Conservation (phyloP, 2,113 vertebrate species). For the Campylomormyrus tamandua region DNA sequence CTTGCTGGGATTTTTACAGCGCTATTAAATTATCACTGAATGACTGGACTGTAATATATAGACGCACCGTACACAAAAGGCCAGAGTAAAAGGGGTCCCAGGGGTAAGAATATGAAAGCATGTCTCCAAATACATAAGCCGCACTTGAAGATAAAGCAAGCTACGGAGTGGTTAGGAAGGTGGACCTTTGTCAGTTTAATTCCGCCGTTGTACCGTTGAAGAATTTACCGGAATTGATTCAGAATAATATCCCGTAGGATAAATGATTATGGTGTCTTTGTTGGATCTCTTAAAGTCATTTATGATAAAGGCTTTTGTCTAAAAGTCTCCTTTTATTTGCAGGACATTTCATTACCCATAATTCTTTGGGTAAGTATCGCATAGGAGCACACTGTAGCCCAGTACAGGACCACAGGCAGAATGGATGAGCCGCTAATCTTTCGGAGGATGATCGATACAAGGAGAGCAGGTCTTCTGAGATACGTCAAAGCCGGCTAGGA, state of each 20-base stretch:
- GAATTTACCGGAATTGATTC: not conserved
- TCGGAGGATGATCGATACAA: not conserved
- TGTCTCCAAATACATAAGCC: not conserved
- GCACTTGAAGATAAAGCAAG: not conserved
- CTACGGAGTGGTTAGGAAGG: not conserved
- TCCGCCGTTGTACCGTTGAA: not conserved
- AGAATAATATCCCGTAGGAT: not conserved
- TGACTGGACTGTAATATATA: not conserved
- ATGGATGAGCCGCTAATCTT: not conserved
- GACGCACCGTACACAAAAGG: not conserved
- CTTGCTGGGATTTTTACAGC: not conserved
- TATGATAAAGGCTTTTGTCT: not conserved
- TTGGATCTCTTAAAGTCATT: not conserved
- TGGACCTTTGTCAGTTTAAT: not conserved
- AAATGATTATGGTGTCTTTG: not conserved
- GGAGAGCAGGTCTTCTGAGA: not conserved
- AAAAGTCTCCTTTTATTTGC: not conserved
- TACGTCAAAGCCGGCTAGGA: not conserved
- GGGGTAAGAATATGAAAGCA: conserved; percentile 1
- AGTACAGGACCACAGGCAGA: not conserved
- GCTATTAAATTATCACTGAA: not conserved
- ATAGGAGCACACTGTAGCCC: not conserved
- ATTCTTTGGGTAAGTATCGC: not conserved
- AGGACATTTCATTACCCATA: not conserved
- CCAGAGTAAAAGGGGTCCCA: not conserved